Base-by-base conservation (phyloP, 1,140 invertebrate genomes). In the Homalodisca vitripennis region DNA sequence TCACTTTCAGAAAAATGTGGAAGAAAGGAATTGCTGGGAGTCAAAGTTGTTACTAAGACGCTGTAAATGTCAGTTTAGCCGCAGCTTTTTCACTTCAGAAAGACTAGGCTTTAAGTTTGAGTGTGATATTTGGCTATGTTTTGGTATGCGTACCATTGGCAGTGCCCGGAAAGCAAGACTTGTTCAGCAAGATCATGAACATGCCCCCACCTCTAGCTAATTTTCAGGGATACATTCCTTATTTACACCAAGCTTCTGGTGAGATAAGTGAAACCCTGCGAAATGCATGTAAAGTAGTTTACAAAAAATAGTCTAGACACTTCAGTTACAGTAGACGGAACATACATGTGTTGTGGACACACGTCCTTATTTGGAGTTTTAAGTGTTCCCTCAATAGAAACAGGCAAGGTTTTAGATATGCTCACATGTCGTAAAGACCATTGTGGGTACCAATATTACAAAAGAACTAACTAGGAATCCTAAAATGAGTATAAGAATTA, bases 301-400 rank as follows among this genome's bases (percentile, higher is more conserved):
- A 55, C 51, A 12, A 20, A 55, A 55, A 55, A 55, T 55, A 55
- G 22, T 55, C 51, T 10, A 12, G 51, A 55, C 51, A 55, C 51
- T 12, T 55, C 51, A 55, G 51, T 55, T 17, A 55, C 51, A 55
- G 51, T 55, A 10, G 51, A 55, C 6, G 51, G 51, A 55, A 55
- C 51, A 55, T 55, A 20, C 10, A 55, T 55, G 51, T 6, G 51
- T 10, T 20, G 51, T 55, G 51, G 51, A 55, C 51, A 55, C 22
- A 55, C 51, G 51, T 55, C 51, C 10, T 20, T 55, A 12, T 55
- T 12, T 55, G 51, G 51, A 55, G 51, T 55, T 55, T 10, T 55
- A 20, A 55, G 10, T 10, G 51, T 20, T 55, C 10, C 10, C 51
- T 55, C 51, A 12, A 20, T 55, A 55, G 51, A 55, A 55, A 55